Percentiles rank a stretch among this genome's conserved stretches.
phyloP scores from a whole-genome alignment of 2,888 invertebrate species.

The Julus scandinavius region DNA sequence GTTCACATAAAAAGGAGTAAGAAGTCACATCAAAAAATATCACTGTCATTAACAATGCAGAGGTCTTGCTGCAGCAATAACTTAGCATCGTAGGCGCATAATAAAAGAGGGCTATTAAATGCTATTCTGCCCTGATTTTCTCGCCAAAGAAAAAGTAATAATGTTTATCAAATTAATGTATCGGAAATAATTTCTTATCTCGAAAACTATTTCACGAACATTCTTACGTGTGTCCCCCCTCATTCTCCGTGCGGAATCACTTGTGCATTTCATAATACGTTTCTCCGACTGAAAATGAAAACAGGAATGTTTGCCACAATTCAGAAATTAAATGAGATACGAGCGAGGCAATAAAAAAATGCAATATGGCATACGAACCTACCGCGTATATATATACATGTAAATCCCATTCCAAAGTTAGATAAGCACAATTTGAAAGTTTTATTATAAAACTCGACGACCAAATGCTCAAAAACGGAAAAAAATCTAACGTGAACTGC shows the following conservation, averaged over 20 bases:
- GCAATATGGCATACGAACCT: background rate
- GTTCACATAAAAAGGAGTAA: slow-evolving; percentile 4
- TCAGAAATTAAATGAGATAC: slow-evolving; percentile 46
- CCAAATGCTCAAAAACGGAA: background rate
- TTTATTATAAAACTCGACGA: background rate
- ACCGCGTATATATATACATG: background rate
- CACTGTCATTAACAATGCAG: slow-evolving; percentile 41
- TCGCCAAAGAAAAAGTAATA: slow-evolving; percentile 21
- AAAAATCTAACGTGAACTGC: background rate
- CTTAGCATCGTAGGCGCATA: slow-evolving; percentile 34
- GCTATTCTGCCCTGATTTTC: background rate
- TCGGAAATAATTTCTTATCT: slow-evolving; percentile 44
- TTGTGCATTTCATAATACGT: slow-evolving; percentile 11
- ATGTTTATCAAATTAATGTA: slow-evolving; percentile 46
- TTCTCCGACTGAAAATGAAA: slow-evolving; percentile 24
- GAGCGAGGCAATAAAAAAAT: slow-evolving; percentile 2
- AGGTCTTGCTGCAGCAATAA: slow-evolving; percentile 45
- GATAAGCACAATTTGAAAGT: slow-evolving; percentile 15
- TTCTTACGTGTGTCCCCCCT: background rate
- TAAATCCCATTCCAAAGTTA: background rate
- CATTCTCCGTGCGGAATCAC: background rate
- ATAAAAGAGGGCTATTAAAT: slow-evolving; percentile 28
- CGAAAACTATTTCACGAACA: slow-evolving; percentile 41
- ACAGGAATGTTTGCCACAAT: slow-evolving; percentile 39
- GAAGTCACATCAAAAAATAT: slow-evolving; percentile 41